Conservation (phyloP, 2,888 invertebrate species). For the Poecilus cupreus region DNA sequence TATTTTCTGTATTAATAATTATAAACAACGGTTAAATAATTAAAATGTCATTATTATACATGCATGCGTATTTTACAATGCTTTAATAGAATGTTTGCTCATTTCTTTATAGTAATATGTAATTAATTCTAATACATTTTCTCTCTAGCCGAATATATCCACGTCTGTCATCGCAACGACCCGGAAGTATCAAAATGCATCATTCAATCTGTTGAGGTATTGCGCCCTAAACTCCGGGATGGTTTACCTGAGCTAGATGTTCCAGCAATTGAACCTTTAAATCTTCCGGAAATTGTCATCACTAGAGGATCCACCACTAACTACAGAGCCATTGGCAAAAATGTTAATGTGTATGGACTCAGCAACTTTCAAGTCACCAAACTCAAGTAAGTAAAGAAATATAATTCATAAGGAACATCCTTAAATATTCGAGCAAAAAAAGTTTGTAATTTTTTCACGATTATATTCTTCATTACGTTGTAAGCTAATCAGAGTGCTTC, state of each 20-base stretch:
- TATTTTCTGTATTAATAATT: no score
- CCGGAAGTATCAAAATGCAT: slow-evolving; percentile 79
- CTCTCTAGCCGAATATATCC: slow-evolving; percentile 78
- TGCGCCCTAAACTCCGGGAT: slow-evolving; percentile 76
- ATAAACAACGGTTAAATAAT: no score
- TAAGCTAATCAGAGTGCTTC: no score
- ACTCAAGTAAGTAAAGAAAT: slow-evolving; percentile 72
- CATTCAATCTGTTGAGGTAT: slow-evolving; percentile 76
- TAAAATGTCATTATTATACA: neutral
- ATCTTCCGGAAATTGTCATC: slow-evolving; percentile 78
- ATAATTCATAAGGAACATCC: no score
- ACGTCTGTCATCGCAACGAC: slow-evolving; percentile 78
- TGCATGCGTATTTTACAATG: no score
- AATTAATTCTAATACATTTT: no score
- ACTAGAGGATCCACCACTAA: slow-evolving; percentile 74
- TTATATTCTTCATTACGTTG: no score
- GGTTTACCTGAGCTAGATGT: slow-evolving; percentile 83
- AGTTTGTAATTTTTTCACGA: no score
- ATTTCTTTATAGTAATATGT: no score
- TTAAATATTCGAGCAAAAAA: no score
- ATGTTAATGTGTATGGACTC: slow-evolving; percentile 75
- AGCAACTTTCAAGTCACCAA: slow-evolving; percentile 75
- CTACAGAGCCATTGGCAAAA: slow-evolving; percentile 73
- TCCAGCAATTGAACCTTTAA: slow-evolving; percentile 80
- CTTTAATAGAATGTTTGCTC: no score